Base-by-base conservation (phyloP, 2,888 invertebrate genomes). In the Pseudococcus jackbeardsleyi region DNA sequence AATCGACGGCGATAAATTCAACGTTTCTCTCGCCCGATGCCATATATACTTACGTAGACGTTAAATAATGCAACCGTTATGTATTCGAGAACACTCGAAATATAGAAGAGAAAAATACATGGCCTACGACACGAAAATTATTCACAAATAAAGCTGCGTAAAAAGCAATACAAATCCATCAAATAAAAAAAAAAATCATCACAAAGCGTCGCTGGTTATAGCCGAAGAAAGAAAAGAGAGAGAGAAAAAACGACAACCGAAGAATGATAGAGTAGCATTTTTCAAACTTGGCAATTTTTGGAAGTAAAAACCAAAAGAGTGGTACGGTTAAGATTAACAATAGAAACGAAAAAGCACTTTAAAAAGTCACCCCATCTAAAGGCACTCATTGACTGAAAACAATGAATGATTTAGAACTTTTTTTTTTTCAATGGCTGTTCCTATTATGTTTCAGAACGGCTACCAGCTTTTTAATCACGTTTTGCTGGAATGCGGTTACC, bases 191-290 rank as follows among this genome's bases (percentile, higher is more conserved):
- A 85, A 48, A 87, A 72, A 59, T 26, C 54, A 42, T 68, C 48
- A 84, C 68, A 26, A 72, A 54, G 89, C 42, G 26, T 33, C 26
- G 26, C 26, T 33, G 26, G 79, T 72, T 42, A 64, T 48, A 82
- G 89, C 77, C 54, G 77, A 33, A 33, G 26, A 33, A 33, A 33
- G 26, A 33, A 33, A 33, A 33, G 26, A 33, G 26, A 33, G 26
- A 33, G 42, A 79, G 79, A 85, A 88, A 89, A 84, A 84, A 84
- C 85, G 89, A 87, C 88, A 85, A 85, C 59, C 82, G 68, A 85
- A 89, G 88, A 89, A 88, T 84, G 89, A 89, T 59, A 89, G 88
- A 89, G 88, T 89, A 84, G 89, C 88, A 89, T 86, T 86, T 46
- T 54, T 54, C 82, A 84, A 84, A 64, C 82, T 82, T 54, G 42